A percentile compares a stretch with the other conserved stretches of the same genome.
These are phyloP conservation scores for Dryas iulia DNA, from an alignment of 1,140 invertebrate species.

Conservation along the genomic window DNA sequence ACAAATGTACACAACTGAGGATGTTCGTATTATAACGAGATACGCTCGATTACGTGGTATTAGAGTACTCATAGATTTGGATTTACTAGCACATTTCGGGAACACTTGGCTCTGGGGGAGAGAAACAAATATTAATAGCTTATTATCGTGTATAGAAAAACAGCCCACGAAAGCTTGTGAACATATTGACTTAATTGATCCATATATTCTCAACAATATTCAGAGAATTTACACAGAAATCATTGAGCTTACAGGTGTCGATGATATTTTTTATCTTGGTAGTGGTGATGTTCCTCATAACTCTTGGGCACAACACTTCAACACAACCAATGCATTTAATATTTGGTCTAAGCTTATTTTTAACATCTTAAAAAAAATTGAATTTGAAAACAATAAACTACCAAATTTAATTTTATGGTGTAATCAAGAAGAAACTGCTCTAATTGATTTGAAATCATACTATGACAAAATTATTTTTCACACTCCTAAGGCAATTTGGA, in stretches of 20 bases:
- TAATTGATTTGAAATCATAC: constrained; percentile 83
- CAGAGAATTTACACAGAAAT: constrained; percentile 84
- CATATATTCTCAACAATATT: constrained; percentile 84
- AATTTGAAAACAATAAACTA: constrained; percentile 82
- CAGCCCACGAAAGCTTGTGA: not conserved
- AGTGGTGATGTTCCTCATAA: constrained; percentile 85
- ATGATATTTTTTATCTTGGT: constrained; percentile 88
- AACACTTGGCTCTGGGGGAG: constrained; percentile 88
- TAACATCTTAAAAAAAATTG: constrained; percentile 82
- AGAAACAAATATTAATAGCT: constrained; percentile 22
- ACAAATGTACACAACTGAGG: constrained; percentile 83
- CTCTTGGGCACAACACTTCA: constrained; percentile 85
- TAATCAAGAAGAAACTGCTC: constrained; percentile 86
- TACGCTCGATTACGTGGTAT: constrained; percentile 86
- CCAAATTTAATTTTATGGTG: constrained; percentile 87
- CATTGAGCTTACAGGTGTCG: constrained; percentile 82
- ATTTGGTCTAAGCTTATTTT: constrained; percentile 87
- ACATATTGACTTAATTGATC: constrained; percentile 85
- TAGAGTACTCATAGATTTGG: constrained; percentile 85
- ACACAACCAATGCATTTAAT: constrained; percentile 84
- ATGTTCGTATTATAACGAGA: constrained; percentile 83
- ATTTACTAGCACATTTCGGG: constrained; percentile 88
- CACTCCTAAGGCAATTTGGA: constrained; percentile 86
- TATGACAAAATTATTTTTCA: constrained; percentile 68
- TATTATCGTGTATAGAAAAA: not conserved